Evolutionary conservation across 2,888 invertebrate genomes (phyloP).

Genomic region (Aphodius granarius): DNA sequence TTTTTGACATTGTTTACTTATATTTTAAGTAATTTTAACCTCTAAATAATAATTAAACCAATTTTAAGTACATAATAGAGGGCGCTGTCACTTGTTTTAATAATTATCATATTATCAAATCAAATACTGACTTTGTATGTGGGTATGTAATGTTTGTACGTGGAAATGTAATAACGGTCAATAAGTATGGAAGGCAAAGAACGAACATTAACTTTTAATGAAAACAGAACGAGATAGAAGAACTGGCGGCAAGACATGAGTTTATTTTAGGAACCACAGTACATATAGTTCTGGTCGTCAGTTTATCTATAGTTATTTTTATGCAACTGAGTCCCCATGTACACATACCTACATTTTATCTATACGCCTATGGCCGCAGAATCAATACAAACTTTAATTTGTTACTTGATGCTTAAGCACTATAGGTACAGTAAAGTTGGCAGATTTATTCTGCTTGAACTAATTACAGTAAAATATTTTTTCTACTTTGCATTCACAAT

Average conservation of each 20-base stretch:
- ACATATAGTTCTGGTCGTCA: not conserved
- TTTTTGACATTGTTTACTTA: not conserved
- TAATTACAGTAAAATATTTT: no score
- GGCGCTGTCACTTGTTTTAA: not conserved
- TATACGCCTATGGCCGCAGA: not conserved
- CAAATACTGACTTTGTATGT: not conserved
- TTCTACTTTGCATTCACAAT: no score
- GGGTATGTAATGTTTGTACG: not conserved
- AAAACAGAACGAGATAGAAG: not conserved
- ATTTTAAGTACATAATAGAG: not conserved
- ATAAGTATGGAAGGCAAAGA: not conserved
- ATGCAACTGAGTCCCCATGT: not conserved
- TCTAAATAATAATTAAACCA: not conserved
- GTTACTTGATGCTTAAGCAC: not conserved
- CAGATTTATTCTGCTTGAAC: no score
- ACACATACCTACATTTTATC: not conserved
- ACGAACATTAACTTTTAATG: not conserved
- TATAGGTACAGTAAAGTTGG: no score
- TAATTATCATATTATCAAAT: not conserved
- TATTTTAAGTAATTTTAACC: not conserved
- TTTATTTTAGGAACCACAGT: not conserved
- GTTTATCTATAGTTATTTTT: not conserved
- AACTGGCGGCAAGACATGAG: not conserved
- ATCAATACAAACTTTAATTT: not conserved
- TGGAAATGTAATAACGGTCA: not conserved